Evolutionary conservation across 2,797 vertebrate species (phyloP), one percentile per base, ranked within the genome.

Genomic region (Cuculus canorus): DNA sequence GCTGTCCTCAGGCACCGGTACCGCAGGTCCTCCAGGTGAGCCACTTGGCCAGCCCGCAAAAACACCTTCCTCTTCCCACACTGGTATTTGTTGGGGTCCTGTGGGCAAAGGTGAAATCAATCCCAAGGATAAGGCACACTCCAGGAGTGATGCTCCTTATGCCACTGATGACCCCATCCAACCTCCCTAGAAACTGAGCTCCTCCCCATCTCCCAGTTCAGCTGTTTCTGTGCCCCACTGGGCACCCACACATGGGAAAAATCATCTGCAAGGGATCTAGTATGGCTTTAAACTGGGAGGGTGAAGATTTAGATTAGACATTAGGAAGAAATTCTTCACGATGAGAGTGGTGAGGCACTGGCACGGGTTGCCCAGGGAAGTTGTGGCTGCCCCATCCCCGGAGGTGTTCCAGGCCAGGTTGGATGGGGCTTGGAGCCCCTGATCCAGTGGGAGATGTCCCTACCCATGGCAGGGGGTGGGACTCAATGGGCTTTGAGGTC

Each of bases 31-130:
- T 98, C 98, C 96, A 98, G 95, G 24, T 97, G 61, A 9, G 98
- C 98, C 94, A 98, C 98, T 95, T 98, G 98, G 56, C 98, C 98
- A 0, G 98, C 97, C 24, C 96, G 93, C 84, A 98, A 98, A 72
- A 98, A 98, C 8, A 98, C 97, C 87, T 98, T 98, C 75, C 94
- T 98, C 94, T 96, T 98, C 47, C 98, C 98, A n/a, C 98, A 98
- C 95, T 96, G 94, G 96, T 97, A 98, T 94, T 98, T 97, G 79
- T 97, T 97, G 2, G 90, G 86, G 81, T 98, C 98, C 25, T 94
- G 81, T 1, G 0, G 4, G 52, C 24, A 18, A 17, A 7, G 43
- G 4, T 2, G 16, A 12, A 16, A 23, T 39, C 32, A 27, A 64
- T 13, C 17, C 30, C 66, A 21, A 13, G 23, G 23, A 22, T 21